Conservation (phyloP, 1,140 invertebrate species). For the Physella acuta region DNA sequence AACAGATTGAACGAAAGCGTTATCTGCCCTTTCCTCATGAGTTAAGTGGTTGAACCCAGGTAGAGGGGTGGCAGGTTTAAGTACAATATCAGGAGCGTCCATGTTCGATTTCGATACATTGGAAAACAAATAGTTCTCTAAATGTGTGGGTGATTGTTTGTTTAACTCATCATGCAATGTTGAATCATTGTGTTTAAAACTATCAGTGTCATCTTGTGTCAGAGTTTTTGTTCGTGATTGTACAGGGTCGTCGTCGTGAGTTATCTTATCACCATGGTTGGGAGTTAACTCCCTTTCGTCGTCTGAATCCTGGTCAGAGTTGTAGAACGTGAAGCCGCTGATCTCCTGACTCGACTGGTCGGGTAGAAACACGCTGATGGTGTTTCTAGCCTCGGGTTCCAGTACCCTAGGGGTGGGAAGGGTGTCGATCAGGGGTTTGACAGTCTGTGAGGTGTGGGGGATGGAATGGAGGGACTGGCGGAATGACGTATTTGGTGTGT, state of each 20-base stretch:
- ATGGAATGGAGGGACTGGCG: no score
- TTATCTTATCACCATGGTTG: no score
- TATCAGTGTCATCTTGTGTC: no score
- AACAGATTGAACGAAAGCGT: neutral
- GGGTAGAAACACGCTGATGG: neutral
- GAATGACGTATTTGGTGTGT: no score
- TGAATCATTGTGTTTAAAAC: no score
- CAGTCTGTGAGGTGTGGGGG: no score
- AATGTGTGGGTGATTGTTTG: neutral
- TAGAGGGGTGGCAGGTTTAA: conserved; percentile 1
- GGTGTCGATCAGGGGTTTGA: no score
- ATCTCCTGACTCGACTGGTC: neutral
- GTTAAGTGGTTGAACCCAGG: neutral
- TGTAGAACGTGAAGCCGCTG: neutral
- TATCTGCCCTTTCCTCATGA: neutral
- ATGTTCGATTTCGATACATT: conserved; percentile 50
- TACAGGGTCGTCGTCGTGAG: no score
- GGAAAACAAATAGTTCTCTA: conserved; percentile 39
- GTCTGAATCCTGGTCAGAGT: neutral
- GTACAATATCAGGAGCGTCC: conserved; percentile 40
- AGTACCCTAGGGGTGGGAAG: no score
- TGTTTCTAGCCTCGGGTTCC: no score
- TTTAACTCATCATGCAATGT: neutral
- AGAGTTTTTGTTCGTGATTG: no score
- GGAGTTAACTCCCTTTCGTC: no score